A percentile compares a stretch with the other conserved stretches of the same genome.
These are phyloP conservation scores for Pinctada fucata DNA, from an alignment of 2,888 invertebrate species.

Conservation along the genomic window DNA sequence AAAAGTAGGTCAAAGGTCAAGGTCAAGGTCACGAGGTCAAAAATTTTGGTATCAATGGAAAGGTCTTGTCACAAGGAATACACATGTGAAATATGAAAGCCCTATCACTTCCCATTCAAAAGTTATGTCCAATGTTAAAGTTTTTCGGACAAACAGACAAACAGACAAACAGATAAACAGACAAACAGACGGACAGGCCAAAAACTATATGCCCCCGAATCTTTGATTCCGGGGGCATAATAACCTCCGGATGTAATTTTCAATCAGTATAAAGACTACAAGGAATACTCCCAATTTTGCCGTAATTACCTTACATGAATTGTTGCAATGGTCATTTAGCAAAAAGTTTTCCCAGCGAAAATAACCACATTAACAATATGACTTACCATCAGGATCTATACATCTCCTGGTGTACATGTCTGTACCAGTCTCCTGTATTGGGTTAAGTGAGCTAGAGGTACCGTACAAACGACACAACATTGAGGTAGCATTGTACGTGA, in stretches of 20 bases:
- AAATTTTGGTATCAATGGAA: neutral
- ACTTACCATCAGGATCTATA: conserved; percentile 36
- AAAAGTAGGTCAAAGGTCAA: neutral
- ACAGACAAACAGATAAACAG: no score
- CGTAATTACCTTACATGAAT: no score
- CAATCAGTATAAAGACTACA: no score
- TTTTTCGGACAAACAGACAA: no score
- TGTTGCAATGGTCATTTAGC: no score
- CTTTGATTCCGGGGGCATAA: no score
- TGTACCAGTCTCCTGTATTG: neutral
- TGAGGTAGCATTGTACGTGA: neutral
- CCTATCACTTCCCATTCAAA: neutral
- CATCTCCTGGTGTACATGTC: conserved; percentile 34
- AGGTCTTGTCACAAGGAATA: neutral
- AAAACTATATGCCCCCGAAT: no score
- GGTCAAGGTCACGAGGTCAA: neutral
- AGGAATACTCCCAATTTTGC: no score
- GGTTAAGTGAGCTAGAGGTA: neutral
- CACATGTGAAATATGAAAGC: neutral
- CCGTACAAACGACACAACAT: neutral
- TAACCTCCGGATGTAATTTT: no score
- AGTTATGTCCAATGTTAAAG: neutral
- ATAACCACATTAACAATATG: no score
- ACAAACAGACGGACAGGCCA: no score
- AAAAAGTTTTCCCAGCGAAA: no score